Conservation (phyloP, 2,888 invertebrate genomes). For the Stenodera caucasica region DNA sequence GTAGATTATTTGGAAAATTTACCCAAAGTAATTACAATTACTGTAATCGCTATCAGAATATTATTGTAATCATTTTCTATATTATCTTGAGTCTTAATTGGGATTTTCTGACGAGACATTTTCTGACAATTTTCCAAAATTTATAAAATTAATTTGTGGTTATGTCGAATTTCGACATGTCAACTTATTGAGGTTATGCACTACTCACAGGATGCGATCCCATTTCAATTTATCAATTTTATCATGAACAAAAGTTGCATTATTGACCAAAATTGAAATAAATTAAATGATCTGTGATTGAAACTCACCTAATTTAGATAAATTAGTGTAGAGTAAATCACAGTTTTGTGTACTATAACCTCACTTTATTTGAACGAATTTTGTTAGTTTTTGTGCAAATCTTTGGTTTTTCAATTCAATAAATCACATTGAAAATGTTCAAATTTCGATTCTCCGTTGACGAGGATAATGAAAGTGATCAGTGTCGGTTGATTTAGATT, state of each 20-base stretch:
- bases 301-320: too few relatives aligned
- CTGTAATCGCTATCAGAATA: slow-evolving; percentile 38
- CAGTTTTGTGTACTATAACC: background rate
- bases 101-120: slow-evolving; percentile 32
- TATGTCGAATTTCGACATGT: background rate
- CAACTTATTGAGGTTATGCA: background rate
- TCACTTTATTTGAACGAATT: background rate
- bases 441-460: slow-evolving; percentile 36
- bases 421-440: slow-evolving; percentile 29
- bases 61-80: slow-evolving; percentile 32
- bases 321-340: background rate
- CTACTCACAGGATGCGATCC: background rate
- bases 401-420: too few relatives aligned
- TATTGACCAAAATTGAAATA: too few relatives aligned
- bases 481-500: slow-evolving; percentile 17
- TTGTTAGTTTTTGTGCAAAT: too few relatives aligned
- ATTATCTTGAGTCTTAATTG: slow-evolving; percentile 7
- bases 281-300: too few relatives aligned
- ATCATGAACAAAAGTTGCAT: too few relatives aligned
- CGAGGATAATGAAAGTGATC: slow-evolving; percentile 13
- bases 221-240: background rate
- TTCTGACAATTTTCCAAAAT: too few relatives aligned
- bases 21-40: slow-evolving; percentile 40
- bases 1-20: slow-evolving; percentile 14
- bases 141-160: background rate